phyloP scores from a whole-genome alignment of 2,797 vertebrate species.

The Synanceia verrucosa region DNA sequence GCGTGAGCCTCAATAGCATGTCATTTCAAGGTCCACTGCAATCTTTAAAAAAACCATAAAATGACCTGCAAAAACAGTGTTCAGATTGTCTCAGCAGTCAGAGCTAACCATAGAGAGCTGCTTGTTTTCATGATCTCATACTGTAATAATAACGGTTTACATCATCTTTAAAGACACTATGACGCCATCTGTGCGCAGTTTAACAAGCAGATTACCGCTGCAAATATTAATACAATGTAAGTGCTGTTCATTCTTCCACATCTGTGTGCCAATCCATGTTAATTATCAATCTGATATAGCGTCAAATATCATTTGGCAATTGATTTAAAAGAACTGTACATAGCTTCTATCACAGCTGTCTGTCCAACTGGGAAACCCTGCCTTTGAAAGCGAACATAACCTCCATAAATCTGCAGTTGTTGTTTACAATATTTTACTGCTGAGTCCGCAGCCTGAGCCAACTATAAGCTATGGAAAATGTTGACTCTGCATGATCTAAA shows the following conservation, averaged over 20 bases:
- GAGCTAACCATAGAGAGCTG: slow-evolving; percentile 24
- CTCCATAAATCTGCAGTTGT: slow-evolving; percentile 12
- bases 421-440: slow-evolving; percentile 30
- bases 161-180: slow-evolving; percentile 12
- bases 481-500: slow-evolving; percentile 27
- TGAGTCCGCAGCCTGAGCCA: slow-evolving; percentile 34
- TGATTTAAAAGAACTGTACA: slow-evolving; percentile 13
- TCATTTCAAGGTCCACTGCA: slow-evolving; percentile 28
- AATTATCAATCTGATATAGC: slow-evolving; percentile 1
- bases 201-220: slow-evolving; percentile 14
- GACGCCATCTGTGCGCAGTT: not conserved
- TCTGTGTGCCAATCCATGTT: slow-evolving; percentile 3
- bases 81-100: slow-evolving; percentile 59
- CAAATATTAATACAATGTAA: slow-evolving; percentile 11
- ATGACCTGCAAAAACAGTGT: slow-evolving; percentile 5
- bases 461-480: slow-evolving; percentile 37
- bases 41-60: slow-evolving; percentile 17
- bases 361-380: slow-evolving; percentile 33
- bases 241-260: not conserved
- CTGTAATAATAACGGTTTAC: slow-evolving; percentile 20
- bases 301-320: slow-evolving; percentile 49
- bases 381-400: slow-evolving; percentile 21
- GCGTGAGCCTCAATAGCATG: slow-evolving; percentile 28
- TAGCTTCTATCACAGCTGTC: slow-evolving; percentile 33
- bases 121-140: slow-evolving; percentile 40